phyloP scores from a whole-genome alignment of 2,113 vertebrate genomes.

The Megaceryle torquata region DNA sequence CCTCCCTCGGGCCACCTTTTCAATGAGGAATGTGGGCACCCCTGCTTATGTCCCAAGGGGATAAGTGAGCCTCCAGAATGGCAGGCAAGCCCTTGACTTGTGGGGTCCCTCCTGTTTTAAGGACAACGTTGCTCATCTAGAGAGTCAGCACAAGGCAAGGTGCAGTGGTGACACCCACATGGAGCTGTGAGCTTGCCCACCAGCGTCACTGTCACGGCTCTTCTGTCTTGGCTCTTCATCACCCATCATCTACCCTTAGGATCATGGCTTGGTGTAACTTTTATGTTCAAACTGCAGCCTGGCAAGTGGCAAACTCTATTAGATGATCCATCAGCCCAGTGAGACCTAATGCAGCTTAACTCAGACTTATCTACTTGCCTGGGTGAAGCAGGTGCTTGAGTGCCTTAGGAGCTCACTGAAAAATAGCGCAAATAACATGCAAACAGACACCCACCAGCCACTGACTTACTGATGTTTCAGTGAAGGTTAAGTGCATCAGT shows the following conservation, averaged over 20 bases:
- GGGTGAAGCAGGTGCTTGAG: neutral
- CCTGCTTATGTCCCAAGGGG: neutral
- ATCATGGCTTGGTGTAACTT: neutral
- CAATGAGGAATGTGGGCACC: neutral
- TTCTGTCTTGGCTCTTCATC: neutral
- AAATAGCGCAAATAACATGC: neutral
- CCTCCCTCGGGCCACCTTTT: rapidly evolving
- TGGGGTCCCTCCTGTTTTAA: neutral
- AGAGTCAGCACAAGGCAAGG: rapidly evolving
- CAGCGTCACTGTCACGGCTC: neutral
- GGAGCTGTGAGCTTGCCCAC: neutral
- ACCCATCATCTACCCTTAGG: neutral
- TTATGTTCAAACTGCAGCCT: neutral
- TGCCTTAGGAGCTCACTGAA: neutral
- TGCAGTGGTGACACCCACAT: neutral
- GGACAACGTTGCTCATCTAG: neutral
- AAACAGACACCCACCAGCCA: neutral
- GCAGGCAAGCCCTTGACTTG: neutral
- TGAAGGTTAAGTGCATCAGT: neutral
- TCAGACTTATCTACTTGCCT: neutral
- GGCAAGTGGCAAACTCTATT: neutral
- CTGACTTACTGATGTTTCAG: neutral
- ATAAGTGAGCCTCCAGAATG: neutral
- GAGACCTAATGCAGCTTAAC: neutral
- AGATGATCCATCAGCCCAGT: neutral